Conservation (phyloP, 1,140 invertebrate genomes). For the Nomia melanderi region DNA sequence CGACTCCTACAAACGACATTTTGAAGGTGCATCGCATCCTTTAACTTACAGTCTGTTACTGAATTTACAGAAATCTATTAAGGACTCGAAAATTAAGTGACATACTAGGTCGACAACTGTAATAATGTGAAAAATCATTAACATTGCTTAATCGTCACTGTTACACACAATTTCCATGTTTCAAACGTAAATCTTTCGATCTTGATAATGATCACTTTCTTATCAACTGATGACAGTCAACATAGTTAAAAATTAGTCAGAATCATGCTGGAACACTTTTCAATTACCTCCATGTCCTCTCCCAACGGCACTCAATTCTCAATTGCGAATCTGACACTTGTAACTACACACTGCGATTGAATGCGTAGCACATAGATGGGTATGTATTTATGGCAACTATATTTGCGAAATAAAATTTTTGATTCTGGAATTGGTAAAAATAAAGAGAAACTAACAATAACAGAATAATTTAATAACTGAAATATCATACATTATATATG, state of each 20-base stretch:
- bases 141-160: neutral
- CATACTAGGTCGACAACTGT: slow-evolving; percentile 9
- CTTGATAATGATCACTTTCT: neutral
- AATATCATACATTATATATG: neutral
- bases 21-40: neutral
- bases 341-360: slow-evolving; percentile 15
- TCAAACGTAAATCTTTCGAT: neutral
- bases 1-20: neutral
- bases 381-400: neutral
- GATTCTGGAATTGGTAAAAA: neutral
- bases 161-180: neutral
- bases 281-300: slow-evolving; percentile 26
- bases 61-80: slow-evolving; percentile 1
- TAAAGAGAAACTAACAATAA: neutral
- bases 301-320: slow-evolving; percentile 13
- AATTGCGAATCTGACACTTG: slow-evolving; percentile 35
- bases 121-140: neutral
- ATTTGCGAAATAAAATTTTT: too few relatives aligned
- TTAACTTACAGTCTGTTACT: neutral
- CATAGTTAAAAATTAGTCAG: neutral
- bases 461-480: too few relatives aligned
- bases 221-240: slow-evolving; percentile 11
- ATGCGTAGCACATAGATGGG: slow-evolving; percentile 10
- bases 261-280: neutral
- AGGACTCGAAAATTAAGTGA: neutral